A percentile compares a stretch with the other conserved stretches of the same genome.
Evolutionary conservation across 2,888 invertebrate species (phyloP).

Genomic region (Harpalus rubripes): DNA sequence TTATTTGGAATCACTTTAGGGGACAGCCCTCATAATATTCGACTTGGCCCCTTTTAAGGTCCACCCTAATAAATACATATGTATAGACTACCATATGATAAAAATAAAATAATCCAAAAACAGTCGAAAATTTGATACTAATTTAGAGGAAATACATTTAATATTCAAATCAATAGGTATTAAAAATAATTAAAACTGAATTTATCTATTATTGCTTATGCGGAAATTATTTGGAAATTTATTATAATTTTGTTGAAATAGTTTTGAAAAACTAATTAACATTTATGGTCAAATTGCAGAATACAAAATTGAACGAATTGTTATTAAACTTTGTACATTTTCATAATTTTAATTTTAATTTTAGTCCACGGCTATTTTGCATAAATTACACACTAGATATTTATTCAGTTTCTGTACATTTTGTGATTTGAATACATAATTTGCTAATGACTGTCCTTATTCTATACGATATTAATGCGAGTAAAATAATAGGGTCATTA

Average conservation of each 20-base stretch:
- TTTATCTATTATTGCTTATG: not conserved
- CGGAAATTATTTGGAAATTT: not conserved
- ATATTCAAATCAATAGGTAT: not conserved
- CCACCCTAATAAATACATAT: too few relatives aligned
- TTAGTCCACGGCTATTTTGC: constrained; percentile 27
- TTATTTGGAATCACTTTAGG: too few relatives aligned
- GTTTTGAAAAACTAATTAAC: constrained; percentile 6
- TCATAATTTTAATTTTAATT: constrained; percentile 25
- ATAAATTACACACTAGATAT: constrained; percentile 29
- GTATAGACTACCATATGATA: too few relatives aligned
- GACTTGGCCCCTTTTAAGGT: too few relatives aligned
- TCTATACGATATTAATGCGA: constrained; percentile 21
- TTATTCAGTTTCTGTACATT: constrained; percentile 26
- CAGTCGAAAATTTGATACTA: not conserved
- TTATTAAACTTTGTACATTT: constrained; percentile 17
- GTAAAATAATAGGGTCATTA: constrained; percentile 33
- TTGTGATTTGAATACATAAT: constrained; percentile 38
- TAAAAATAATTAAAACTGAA: not conserved
- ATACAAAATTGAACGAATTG: not conserved
- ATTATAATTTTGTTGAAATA: not conserved
- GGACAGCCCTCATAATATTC: too few relatives aligned
- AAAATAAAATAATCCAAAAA: not conserved
- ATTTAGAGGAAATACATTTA: not conserved
- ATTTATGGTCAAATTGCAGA: constrained; percentile 1
- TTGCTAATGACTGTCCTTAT: constrained; percentile 38